Evolutionary conservation across 2,797 vertebrate genomes (phyloP).

Genomic region (Nothura maculosa): DNA sequence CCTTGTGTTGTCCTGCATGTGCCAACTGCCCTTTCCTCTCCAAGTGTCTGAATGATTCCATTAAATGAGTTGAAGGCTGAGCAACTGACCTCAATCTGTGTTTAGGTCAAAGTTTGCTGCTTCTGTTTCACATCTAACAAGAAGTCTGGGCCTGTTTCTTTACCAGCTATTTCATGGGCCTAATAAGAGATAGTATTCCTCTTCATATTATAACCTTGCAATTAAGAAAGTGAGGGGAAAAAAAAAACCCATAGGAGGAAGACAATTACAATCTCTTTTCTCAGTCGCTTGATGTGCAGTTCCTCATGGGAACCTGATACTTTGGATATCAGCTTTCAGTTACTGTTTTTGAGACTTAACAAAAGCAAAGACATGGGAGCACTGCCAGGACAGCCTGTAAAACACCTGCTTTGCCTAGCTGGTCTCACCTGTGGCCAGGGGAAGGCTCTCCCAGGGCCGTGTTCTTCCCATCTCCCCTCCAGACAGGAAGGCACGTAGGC

Average conservation of each 20-base stretch:
- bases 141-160: background rate
- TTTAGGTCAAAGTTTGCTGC: background rate
- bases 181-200: background rate
- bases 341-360: background rate
- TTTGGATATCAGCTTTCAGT: background rate
- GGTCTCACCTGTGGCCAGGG: background rate
- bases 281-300: background rate
- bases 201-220: background rate
- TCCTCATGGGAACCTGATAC: background rate
- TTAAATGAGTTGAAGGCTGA: fast-evolving
- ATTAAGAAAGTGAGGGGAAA: background rate
- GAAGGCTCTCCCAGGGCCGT: too few relatives aligned
- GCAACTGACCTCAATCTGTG: background rate
- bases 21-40: background rate
- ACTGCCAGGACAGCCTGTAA: background rate
- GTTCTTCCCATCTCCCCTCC: background rate
- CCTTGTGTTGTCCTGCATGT: fast-evolving
- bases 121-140: background rate
- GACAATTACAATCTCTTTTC: background rate
- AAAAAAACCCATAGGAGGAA: background rate
- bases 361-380: background rate
- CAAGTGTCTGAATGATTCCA: fast-evolving
- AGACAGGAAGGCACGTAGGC: background rate
- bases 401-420: background rate
- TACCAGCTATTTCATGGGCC: background rate